Evolutionary conservation across 2,888 invertebrate genomes (phyloP).

Genomic region (Drosophila melanosoma): DNA sequence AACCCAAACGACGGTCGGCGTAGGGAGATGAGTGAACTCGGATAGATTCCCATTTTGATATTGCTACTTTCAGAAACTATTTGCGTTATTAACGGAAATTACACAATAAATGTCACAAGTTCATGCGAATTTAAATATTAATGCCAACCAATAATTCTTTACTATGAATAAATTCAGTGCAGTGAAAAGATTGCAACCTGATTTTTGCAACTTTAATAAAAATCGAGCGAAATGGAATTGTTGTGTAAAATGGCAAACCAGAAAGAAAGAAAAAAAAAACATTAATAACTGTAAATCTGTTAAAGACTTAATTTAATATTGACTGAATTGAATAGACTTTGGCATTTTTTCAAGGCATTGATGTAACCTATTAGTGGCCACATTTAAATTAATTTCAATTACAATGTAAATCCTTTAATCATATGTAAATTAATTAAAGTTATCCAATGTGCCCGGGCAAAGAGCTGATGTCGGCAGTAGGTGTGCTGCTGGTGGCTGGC

Average conservation of each 20-base stretch:
- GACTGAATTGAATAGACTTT: constrained; percentile 27
- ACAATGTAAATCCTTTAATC: constrained; percentile 74
- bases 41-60: not conserved
- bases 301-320: not conserved
- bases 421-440: constrained; percentile 79
- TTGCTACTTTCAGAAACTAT: constrained; percentile 1
- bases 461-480: not conserved
- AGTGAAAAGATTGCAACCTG: not conserved
- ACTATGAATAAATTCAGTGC: not conserved
- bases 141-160: not conserved
- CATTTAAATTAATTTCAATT: constrained; percentile 69
- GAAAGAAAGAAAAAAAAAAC: constrained; percentile 7
- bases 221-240: not conserved
- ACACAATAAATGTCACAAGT: not conserved
- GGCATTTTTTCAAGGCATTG: constrained; percentile 29
- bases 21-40: not conserved
- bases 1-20: no score
- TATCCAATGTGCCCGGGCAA: constrained; percentile 38
- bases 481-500: not conserved
- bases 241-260: not conserved
- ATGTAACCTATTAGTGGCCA: constrained; percentile 16
- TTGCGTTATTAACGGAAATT: constrained; percentile 9
- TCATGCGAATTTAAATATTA: not conserved
- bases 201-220: not conserved
- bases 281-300: not conserved